These are phyloP conservation scores for Rapana venosa DNA, from an alignment of 2,888 invertebrate genomes.

Conservation along the genomic window DNA sequence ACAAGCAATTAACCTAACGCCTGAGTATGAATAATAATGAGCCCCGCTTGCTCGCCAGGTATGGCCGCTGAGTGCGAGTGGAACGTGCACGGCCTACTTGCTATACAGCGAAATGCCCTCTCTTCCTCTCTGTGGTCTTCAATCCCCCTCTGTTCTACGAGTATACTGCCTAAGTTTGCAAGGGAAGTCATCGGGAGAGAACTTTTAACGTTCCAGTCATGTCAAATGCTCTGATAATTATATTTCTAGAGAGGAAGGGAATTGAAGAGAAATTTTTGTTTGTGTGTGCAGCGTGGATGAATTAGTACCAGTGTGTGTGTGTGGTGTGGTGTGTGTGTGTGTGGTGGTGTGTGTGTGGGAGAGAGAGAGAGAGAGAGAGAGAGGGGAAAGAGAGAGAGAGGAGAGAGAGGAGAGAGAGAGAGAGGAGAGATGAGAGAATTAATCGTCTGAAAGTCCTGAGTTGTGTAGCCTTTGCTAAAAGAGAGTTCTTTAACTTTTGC, in stretches of 20 bases:
- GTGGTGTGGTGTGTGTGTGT: slow-evolving; percentile 4
- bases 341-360: neutral
- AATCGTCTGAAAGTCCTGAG: too few species aligned
- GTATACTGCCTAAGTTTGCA: neutral
- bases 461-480: too few species aligned
- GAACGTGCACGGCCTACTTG: slow-evolving; percentile 23
- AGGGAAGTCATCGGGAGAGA: too few species aligned
- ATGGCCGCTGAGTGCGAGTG: neutral
- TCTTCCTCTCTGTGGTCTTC: neutral
- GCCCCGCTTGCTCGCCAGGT: slow-evolving; percentile 16
- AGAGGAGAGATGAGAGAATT: too few species aligned
- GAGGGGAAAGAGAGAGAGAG: neutral
- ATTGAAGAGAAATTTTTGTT: neutral
- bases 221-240: neutral
- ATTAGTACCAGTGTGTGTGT: neutral
- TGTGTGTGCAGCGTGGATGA: neutral
- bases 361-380: neutral
- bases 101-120: neutral
- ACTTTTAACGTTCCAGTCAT: neutral
- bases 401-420: neutral
- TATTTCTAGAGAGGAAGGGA: too few species aligned
- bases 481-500: too few species aligned
- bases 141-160: neutral
- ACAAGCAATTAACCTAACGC: slow-evolving; percentile 33
- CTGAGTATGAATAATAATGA: slow-evolving; percentile 27